phyloP scores from a whole-genome alignment of 2,113 vertebrate species.

The Chascanopsetta lugubris region DNA sequence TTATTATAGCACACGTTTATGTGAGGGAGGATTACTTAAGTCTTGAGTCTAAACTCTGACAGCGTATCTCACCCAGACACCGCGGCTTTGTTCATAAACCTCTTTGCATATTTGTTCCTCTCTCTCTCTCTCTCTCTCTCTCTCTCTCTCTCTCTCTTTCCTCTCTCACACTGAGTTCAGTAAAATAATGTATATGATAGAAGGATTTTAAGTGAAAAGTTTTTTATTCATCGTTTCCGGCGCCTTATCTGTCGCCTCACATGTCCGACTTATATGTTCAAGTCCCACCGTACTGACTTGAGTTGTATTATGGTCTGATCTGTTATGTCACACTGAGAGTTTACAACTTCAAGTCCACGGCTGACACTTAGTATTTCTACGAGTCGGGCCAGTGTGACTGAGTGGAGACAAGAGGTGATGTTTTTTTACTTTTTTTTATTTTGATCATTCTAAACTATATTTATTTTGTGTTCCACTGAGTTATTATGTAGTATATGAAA shows the following conservation, averaged over 20 bases:
- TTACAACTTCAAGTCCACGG: not conserved
- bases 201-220: slow-evolving; percentile 27
- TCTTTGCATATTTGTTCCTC: slow-evolving; percentile 65
- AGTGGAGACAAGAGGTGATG: no score
- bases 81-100: slow-evolving; percentile 60
- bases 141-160: no score
- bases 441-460: no score
- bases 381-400: no score
- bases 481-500: no score
- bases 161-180: slow-evolving; percentile 18
- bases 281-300: not conserved
- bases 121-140: no score
- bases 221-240: not conserved
- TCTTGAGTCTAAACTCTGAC: slow-evolving; percentile 59
- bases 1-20: slow-evolving; percentile 44
- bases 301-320: not conserved
- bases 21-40: slow-evolving; percentile 69
- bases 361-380: not conserved
- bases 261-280: not conserved
- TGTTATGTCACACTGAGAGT: not conserved
- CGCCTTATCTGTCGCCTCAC: not conserved
- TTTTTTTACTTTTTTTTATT: no score
- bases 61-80: slow-evolving; percentile 62
- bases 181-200: not conserved
- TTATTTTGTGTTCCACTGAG: no score